A percentile compares a stretch with the other conserved stretches of the same genome.
These are phyloP conservation scores for Napeogenes sylphis DNA, from an alignment of 2,888 invertebrate species.

Conservation along the genomic window DNA sequence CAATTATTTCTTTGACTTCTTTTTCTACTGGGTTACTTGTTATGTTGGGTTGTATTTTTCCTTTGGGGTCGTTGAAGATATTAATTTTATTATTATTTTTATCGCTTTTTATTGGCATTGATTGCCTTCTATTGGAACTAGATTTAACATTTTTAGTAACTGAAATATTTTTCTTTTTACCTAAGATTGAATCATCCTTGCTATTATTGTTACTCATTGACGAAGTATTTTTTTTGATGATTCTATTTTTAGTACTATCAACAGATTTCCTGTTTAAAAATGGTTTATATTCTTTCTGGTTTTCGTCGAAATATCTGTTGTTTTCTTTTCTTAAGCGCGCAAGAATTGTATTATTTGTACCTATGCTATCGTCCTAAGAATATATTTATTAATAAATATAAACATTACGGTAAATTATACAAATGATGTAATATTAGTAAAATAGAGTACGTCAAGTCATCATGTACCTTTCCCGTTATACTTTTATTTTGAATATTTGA, in stretches of 20 bases:
- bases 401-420: neutral
- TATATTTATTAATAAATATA: neutral
- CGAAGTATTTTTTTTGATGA: slow-evolving; percentile 13
- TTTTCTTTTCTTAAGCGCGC: neutral
- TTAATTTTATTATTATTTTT: neutral
- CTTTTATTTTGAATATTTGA: neutral
- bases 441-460: no score
- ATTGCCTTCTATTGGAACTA: slow-evolving; percentile 1
- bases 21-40: neutral
- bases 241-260: slow-evolving; percentile 13
- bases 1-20: slow-evolving; percentile 5
- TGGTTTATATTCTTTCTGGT: slow-evolving; percentile 3
- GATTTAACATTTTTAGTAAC: slow-evolving; percentile 2
- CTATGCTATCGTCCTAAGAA: slow-evolving; percentile 2
- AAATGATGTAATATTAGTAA: no score
- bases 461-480: neutral
- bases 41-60: neutral
- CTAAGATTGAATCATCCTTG: neutral
- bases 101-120: slow-evolving; percentile 5
- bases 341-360: slow-evolving; percentile 2
- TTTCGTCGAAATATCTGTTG: neutral
- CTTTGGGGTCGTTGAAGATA: neutral
- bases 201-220: slow-evolving; percentile 8
- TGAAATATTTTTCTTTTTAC: slow-evolving; percentile 11
- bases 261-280: slow-evolving; percentile 7